Percentiles rank a stretch among this genome's conserved stretches.
Evolutionary conservation across 2,113 vertebrate species (phyloP).

Genomic region (Misgurnus mizolepis): DNA sequence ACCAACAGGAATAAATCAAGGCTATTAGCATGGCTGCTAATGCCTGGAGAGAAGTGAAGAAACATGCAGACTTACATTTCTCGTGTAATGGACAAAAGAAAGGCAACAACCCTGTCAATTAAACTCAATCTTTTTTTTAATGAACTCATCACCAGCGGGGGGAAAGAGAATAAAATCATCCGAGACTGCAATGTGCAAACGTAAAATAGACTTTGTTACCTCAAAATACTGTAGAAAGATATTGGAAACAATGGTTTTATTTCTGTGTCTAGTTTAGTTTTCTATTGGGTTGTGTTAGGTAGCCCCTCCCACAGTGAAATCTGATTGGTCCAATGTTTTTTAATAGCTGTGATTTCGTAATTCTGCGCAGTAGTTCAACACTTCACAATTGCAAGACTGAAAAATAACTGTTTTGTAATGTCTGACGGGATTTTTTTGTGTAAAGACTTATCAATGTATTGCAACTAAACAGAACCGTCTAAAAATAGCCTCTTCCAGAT

Average conservation of each 20-base stretch:
- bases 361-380: background rate
- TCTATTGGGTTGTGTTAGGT: no score
- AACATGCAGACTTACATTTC: slow-evolving; percentile 18
- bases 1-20: slow-evolving; percentile 60
- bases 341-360: background rate
- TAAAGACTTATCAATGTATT: background rate
- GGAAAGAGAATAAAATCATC: background rate
- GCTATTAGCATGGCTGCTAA: slow-evolving; percentile 48
- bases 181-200: no score
- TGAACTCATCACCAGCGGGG: slow-evolving; percentile 13
- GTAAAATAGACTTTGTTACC: no score
- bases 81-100: background rate
- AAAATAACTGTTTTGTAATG: background rate
- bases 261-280: no score
- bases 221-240: no score
- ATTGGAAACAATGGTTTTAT: no score
- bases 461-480: background rate
- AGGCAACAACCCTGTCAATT: background rate
- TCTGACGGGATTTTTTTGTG: background rate
- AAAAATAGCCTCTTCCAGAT: background rate
- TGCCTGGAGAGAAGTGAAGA: slow-evolving; percentile 30
- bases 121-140: background rate
- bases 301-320: no score
- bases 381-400: background rate
- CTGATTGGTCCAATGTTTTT: no score